phyloP scores from a whole-genome alignment of 2,797 vertebrate species.

The Acanthurus tractus region DNA sequence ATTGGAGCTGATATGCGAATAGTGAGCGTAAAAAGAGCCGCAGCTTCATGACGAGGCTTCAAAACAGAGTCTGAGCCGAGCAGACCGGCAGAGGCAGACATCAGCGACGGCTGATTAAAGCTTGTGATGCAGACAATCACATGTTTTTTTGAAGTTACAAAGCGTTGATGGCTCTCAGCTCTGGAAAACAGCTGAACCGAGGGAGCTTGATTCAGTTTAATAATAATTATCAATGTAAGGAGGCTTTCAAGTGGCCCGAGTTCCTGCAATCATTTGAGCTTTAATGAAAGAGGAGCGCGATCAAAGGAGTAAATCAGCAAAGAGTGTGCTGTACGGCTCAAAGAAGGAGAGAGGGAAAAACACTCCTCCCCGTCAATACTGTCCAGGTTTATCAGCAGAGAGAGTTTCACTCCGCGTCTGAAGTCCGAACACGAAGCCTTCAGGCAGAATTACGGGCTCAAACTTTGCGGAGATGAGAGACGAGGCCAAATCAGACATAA shows the following conservation, averaged over 20 bases:
- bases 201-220: slow-evolving; percentile 18
- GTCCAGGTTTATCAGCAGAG: slow-evolving; percentile 4
- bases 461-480: background rate
- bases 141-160: background rate
- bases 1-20: slow-evolving; percentile 58
- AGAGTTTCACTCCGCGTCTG: background rate
- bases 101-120: slow-evolving; percentile 22
- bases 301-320: slow-evolving; percentile 34
- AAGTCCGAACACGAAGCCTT: slow-evolving; percentile 18
- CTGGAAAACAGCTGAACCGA: background rate
- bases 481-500: background rate
- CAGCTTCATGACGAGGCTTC: slow-evolving; percentile 22
- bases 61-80: slow-evolving; percentile 17
- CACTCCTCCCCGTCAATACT: background rate
- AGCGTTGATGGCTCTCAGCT: slow-evolving; percentile 12
- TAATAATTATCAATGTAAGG: background rate
- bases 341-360: background rate
- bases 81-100: slow-evolving; percentile 10
- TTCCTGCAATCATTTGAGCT: slow-evolving; percentile 27
- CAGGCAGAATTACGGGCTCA: slow-evolving; percentile 11
- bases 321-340: background rate
- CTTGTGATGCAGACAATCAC: background rate
- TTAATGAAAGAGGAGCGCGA: slow-evolving; percentile 28
- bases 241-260: slow-evolving; percentile 19
- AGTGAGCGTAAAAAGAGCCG: background rate